Base-by-base conservation (phyloP, 2,113 vertebrate genomes). In the Zootoca vivipara region DNA sequence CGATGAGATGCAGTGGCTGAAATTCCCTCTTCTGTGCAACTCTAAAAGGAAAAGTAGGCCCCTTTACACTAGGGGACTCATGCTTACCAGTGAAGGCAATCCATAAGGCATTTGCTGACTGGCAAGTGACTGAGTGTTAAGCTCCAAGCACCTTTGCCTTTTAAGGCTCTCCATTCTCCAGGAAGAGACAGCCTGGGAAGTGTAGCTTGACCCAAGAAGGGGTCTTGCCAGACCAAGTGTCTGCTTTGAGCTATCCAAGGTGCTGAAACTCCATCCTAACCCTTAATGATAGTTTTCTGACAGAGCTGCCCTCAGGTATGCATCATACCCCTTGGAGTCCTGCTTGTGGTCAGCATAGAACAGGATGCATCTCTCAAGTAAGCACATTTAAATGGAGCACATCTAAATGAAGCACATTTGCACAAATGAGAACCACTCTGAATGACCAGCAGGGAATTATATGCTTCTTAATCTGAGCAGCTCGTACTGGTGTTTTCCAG, bases 341-440 rank as follows among this genome's bases (percentile, higher is more conserved):
- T 30, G 28, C 26, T 42, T 46, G 26, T 52, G 38, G 20, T 38
- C 73, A 38, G 15, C 33, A 35, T 6, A 74, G 33, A 35, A 74
- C 8, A 24, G 20, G 35, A 52, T 30, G 28, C 30, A 78, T 78
- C 10, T 78, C 26, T 30, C 52, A n/a, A 33, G 16, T 5, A 62
- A 62, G 58, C 58, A 62, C 15, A 0, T 46, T 46, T 46, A 20
- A 65, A 85, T 52, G 67, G 40, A 40, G 15, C 15, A 5, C 74
- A 91, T 82, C 90, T 42, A 20, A 65, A 85, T 52, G 67, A 35
- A 40, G 15, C 15, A 5, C 74, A 91, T 82, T 91, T 42, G 5
- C 13, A 18, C 52, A 52, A 67, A 42, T 24, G 20, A 24, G 81
- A 92, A 0, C 40, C 7, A 42, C 20, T n/a, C 38, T 69, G 83